Evolutionary conservation across 2,113 vertebrate species (phyloP), one percentile per base, ranked within the genome.

Genomic region (Gadus macrocephalus): DNA sequence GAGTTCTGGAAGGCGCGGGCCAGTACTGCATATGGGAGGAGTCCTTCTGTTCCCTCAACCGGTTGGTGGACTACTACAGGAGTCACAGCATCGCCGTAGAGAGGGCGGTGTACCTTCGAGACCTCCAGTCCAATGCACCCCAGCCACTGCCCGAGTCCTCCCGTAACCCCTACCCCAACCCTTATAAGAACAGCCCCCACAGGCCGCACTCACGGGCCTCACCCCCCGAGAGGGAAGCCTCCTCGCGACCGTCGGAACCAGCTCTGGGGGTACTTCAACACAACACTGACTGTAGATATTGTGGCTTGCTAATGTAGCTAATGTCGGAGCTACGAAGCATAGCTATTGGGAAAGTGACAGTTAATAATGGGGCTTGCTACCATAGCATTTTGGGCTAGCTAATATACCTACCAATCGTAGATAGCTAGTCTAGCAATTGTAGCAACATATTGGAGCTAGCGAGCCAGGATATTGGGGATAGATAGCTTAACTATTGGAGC

Each of bases 21-120:
- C 95, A 93, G 74, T 97, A 96, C 84, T 95, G 91, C 79, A 91
- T 98, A 76, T 98, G 96, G 96, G 94, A 96, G 2, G 92, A 96
- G 71, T 90, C 92, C 66, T 98, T 97, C 86, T 89, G 89, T 78
- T 97, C 95, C 64, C 89, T 98, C 53, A 97, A 97, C 0, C 91
- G 95, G 62, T 85, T 98, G 89, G 94, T 97, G 69, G 94, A 96
- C 19, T 96, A 93, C 92, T 96, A 98, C 89, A 86, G 92, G 38
- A 92, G 72, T 0, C 93, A 90, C 75, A 95, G 93, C 4, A 94
- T 97, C 0, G 74, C 91, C 66, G 90, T 89, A 79, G 92, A 92
- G 86, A 88, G 89, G n/a, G 85, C 92, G 81, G 80, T 98, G 76
- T 92, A 89, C 80, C 93, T 98, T 70, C 64, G 82, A 53, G 94